Base-by-base conservation (phyloP, 2,797 vertebrate species). In the Nyctibius grandis region DNA sequence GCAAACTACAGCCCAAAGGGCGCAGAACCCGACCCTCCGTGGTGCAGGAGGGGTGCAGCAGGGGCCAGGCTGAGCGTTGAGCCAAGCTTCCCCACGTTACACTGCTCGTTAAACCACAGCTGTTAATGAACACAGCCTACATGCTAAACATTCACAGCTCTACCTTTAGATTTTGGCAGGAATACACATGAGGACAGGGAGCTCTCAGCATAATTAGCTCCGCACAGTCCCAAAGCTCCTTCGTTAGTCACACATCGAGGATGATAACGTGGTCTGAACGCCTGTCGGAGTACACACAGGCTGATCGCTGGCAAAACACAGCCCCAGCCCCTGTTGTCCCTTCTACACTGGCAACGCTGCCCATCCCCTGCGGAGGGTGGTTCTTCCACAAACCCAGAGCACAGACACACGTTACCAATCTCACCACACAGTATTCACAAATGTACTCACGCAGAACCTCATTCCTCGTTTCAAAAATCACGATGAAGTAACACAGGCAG, bases 201-300 rank as follows among this genome's bases (percentile, higher is more conserved):
- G 61, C 90, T 94, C 91, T 56, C 61, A 40, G 31, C 47, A 61
- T 77, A 82, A 85, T 82, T 54, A 92, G 89, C 53, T 82, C 61
- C 33, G 51, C 63, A 25, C 90, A 77, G 45, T 80, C 78, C 76
- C 95, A 68, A 14, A 33, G 45, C 45, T 56, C 19, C 86, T 89
- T 69, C n/a, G 61, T 75, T 53, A 84, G 78, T 80, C 75, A 85
- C 4, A 34, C 64, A 40, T 2, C 1, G 22, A 61, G 51, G 57
- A 61, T 17, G 51, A 4, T 5, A 57, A 53, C 5, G 57, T 6
- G 53, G 68, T 17, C 91, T 42, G 44, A 61, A 63, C 0, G 36
- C 54, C 64, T 63, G 69, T 80, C 50, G 36, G 50, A 36, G 74
- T 22, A 48, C 64, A 63, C 42, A 36, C 3, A 59, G 48, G 48